Evolutionary conservation across 1,140 invertebrate genomes (phyloP).

Genomic region (Neodiprion pinetum): DNA sequence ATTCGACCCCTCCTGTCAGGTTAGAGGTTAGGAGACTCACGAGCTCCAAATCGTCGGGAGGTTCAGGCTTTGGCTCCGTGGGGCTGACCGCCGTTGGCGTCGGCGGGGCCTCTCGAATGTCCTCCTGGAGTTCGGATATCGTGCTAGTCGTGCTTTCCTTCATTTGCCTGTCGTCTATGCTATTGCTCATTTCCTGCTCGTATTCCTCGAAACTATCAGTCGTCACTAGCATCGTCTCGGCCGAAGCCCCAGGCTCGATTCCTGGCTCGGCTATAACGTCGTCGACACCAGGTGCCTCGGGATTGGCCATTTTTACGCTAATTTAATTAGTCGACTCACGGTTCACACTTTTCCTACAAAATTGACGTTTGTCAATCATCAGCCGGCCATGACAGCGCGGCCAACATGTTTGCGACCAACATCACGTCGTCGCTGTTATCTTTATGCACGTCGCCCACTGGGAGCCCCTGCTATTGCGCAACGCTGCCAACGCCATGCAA

Average conservation of each 20-base stretch:
- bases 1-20: background rate
- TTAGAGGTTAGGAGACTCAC: conserved; percentile 39
- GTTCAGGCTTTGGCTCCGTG: conserved; percentile 36
- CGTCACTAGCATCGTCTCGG: conserved; percentile 72
- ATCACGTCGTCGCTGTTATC: background rate
- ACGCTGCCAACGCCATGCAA: no score
- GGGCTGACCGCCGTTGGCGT: conserved; percentile 23
- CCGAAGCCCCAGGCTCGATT: conserved; percentile 64
- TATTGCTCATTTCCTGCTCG: conserved; percentile 70
- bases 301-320: conserved; percentile 42
- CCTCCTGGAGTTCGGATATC: conserved; percentile 66
- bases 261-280: conserved; percentile 52
- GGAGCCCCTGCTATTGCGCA: no score
- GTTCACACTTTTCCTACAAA: conserved; percentile 16
- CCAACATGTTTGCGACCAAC: conserved; percentile 28
- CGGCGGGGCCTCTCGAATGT: conserved; percentile 52
- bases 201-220: conserved; percentile 75
- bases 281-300: conserved; percentile 41
- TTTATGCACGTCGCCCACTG: no score
- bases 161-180: conserved; percentile 64
- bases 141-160: conserved; percentile 57
- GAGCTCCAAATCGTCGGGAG: conserved; percentile 45
- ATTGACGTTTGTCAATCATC: conserved; percentile 29
- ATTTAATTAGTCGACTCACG: background rate
- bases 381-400: conserved; percentile 24